A percentile compares a stretch with the other conserved stretches of the same genome.
Conservation (phyloP, 2,888 invertebrate species). For the Scaptomyza caliginosa region DNA sequence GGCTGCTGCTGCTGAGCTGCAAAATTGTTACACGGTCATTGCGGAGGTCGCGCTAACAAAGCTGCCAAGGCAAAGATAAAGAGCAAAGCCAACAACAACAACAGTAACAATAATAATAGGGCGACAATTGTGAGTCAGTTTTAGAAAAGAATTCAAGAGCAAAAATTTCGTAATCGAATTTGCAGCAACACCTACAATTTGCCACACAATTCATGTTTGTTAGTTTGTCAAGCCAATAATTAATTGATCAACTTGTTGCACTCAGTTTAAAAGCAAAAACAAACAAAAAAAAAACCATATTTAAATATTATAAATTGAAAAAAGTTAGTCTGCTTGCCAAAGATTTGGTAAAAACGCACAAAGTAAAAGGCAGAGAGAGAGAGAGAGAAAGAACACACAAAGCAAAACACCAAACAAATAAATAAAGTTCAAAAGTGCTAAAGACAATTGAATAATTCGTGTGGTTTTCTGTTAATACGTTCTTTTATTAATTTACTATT, state of each 20-base stretch:
- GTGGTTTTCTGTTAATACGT: conserved; percentile 2
- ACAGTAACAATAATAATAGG: conserved; percentile 6
- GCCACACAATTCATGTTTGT: background rate
- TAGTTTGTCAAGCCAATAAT: conserved; percentile 16
- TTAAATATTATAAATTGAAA: background rate
- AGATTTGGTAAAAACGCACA: background rate
- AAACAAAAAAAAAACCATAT: background rate
- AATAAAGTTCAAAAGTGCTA: conserved; percentile 8
- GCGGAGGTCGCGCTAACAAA: conserved; percentile 74
- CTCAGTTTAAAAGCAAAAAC: background rate
- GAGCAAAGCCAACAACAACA: conserved; percentile 14
- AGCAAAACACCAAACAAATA: background rate
- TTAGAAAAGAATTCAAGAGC: conserved; percentile 23
- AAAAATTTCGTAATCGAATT: conserved; percentile 41
- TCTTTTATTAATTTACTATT: background rate
- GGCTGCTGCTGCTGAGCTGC: conserved; percentile 49
- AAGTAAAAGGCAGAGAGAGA: background rate
- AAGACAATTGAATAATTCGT: conserved; percentile 22
- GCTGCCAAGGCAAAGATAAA: conserved; percentile 61
- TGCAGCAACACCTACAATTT: background rate
- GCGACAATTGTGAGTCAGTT: conserved; percentile 48
- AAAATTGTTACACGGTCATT: conserved; percentile 78
- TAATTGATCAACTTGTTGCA: conserved; percentile 67
- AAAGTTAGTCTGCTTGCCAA: background rate
- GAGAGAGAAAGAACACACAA: background rate